Conservation (phyloP, 2,113 vertebrate genomes). For the Tupaia chinensis region DNA sequence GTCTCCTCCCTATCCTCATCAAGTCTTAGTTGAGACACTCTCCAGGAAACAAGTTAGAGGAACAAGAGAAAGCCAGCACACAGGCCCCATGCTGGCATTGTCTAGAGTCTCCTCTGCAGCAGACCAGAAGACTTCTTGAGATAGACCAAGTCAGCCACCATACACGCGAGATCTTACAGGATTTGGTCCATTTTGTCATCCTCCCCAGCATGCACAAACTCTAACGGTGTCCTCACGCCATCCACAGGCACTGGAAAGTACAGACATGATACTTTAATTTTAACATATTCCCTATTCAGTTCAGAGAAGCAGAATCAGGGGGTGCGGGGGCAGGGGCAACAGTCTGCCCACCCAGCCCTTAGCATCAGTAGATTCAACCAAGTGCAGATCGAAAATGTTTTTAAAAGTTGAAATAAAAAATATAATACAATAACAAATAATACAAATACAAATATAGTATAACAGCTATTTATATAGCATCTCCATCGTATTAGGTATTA, state of each 20-base stretch:
- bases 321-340: not conserved
- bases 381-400: too few species aligned
- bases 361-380: too few species aligned
- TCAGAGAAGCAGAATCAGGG: not conserved
- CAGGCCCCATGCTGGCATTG: not conserved
- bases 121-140: not conserved
- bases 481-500: too few species aligned
- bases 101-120: not conserved
- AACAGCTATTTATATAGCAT: too few species aligned
- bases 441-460: too few species aligned
- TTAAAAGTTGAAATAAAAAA: too few species aligned
- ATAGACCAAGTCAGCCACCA: not conserved
- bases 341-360: too few species aligned
- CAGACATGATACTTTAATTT: not conserved
- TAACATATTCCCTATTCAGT: not conserved
- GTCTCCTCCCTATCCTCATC: too few species aligned
- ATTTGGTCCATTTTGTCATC: not conserved
- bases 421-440: too few species aligned
- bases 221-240: not conserved
- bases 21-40: too few species aligned
- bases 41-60: too few species aligned
- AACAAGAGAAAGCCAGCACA: too few species aligned
- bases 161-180: not conserved
- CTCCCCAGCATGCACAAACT: not conserved
- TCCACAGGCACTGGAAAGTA: not conserved